phyloP scores from a whole-genome alignment of 2,113 vertebrate species.

The Amblyornis subalaris region DNA sequence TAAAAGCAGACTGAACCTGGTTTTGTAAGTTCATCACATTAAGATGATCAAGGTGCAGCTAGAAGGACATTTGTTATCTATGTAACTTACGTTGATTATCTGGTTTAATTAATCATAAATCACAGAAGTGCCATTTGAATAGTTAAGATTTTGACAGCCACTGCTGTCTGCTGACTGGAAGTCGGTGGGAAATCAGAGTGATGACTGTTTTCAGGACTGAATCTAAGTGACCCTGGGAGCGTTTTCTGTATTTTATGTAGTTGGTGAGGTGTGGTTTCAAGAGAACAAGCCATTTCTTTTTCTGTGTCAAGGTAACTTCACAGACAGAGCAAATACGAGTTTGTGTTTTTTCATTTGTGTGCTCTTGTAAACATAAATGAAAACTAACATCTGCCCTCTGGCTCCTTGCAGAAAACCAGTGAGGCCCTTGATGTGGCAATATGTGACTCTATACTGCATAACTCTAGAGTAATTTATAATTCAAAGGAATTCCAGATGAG shows the following conservation, averaged over 20 bases:
- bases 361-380: background rate
- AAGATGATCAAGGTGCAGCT: background rate
- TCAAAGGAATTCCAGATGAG: background rate
- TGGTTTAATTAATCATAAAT: background rate
- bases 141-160: background rate
- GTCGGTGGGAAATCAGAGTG: background rate
- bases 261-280: background rate
- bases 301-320: background rate
- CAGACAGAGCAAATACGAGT: background rate
- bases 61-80: background rate
- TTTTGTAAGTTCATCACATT: background rate
- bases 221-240: background rate
- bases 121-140: background rate
- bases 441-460: background rate
- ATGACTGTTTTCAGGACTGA: background rate
- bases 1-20: background rate
- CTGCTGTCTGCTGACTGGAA: background rate
- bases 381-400: background rate
- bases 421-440: background rate
- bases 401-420: constrained; percentile 1
- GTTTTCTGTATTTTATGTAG: background rate
- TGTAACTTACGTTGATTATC: background rate
- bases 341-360: background rate
- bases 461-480: constrained; percentile 1
- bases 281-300: background rate